Conservation (phyloP, 2,797 vertebrate species). For the Pempheris klunzingeri region DNA sequence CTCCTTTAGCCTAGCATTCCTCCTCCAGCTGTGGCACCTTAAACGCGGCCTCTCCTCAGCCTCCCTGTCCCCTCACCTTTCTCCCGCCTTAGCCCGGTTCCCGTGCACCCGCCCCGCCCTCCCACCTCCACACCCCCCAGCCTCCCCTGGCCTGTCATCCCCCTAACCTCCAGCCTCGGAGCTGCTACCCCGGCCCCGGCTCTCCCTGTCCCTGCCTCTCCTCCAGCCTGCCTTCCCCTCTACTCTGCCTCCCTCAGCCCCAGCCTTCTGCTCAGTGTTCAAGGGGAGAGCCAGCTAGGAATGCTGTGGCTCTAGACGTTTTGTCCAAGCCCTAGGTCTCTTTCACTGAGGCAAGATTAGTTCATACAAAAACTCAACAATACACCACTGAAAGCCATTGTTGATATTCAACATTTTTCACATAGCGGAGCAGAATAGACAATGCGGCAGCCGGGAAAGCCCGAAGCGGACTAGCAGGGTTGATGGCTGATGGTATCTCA, state of each 20-base stretch:
- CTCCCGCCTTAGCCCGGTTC: constrained; percentile 13
- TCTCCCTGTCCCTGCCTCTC: constrained; percentile 61
- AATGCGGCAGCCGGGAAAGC: constrained; percentile 99
- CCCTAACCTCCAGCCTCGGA: constrained; percentile 55
- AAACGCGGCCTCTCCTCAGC: constrained; percentile 25
- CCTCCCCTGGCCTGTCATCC: constrained; percentile 22
- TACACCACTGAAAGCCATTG: constrained; percentile 99
- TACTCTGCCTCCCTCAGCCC: constrained; percentile 85
- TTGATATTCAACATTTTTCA: constrained; percentile 99
- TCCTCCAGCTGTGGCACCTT: constrained; percentile 14
- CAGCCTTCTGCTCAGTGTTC: constrained; percentile 89
- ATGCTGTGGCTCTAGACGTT: constrained; percentile 98
- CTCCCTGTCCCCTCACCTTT: constrained; percentile 41
- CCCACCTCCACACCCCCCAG: constrained; percentile 1
- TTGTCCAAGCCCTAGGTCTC: constrained; percentile 97
- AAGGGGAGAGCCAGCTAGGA: constrained; percentile 91
- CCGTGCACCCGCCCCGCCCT: constrained; percentile 13
- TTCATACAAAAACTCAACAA: constrained; percentile 99
- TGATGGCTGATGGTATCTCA: constrained; percentile 98
- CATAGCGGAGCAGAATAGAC: constrained; percentile 99
- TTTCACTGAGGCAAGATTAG: constrained; percentile 99
- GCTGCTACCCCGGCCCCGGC: constrained; percentile 75
- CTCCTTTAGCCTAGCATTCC: constrained; percentile 11
- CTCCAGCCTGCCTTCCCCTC: constrained; percentile 71
- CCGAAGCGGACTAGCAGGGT: constrained; percentile 92